These are phyloP conservation scores for Sarcophaga variegata DNA, from an alignment of 2,888 invertebrate species.

Conservation along the genomic window DNA sequence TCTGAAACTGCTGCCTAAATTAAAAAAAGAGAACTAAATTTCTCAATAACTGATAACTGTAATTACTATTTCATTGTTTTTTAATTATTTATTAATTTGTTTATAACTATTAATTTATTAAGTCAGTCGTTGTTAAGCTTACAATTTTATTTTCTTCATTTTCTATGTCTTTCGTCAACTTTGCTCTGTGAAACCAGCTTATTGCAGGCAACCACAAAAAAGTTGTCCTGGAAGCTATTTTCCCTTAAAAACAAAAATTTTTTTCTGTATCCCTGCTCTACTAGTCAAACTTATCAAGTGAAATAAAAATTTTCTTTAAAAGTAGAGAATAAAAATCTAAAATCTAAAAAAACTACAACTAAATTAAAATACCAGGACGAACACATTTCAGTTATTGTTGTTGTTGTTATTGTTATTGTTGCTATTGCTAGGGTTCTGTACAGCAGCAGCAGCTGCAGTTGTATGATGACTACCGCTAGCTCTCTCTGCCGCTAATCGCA, in stretches of 20 bases:
- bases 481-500: slow-evolving; percentile 49
- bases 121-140: slow-evolving; percentile 64
- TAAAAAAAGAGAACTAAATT: too few species aligned
- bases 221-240: slow-evolving; percentile 34
- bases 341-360: neutral
- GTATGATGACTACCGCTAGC: slow-evolving; percentile 55
- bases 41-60: too few species aligned
- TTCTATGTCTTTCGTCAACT: neutral
- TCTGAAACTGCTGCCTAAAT: too few species aligned
- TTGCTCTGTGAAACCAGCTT: slow-evolving; percentile 14
- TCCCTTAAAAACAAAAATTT: neutral
- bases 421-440: slow-evolving; percentile 36
- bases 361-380: slow-evolving; percentile 1
- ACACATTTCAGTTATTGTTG: slow-evolving; percentile 41
- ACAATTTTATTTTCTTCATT: neutral
- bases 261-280: slow-evolving; percentile 59
- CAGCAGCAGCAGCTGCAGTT: slow-evolving; percentile 13
- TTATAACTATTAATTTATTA: slow-evolving; percentile 45
- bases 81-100: slow-evolving; percentile 3
- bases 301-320: slow-evolving; percentile 24
- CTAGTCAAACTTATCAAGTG: slow-evolving; percentile 56
- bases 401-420: slow-evolving; percentile 19
- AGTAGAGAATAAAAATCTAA: slow-evolving; percentile 53
- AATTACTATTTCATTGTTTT: neutral
- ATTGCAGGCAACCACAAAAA: slow-evolving; percentile 49